These are phyloP conservation scores for Procapra przewalskii DNA, from an alignment of 2,113 vertebrate genomes.

Conservation along the genomic window DNA sequence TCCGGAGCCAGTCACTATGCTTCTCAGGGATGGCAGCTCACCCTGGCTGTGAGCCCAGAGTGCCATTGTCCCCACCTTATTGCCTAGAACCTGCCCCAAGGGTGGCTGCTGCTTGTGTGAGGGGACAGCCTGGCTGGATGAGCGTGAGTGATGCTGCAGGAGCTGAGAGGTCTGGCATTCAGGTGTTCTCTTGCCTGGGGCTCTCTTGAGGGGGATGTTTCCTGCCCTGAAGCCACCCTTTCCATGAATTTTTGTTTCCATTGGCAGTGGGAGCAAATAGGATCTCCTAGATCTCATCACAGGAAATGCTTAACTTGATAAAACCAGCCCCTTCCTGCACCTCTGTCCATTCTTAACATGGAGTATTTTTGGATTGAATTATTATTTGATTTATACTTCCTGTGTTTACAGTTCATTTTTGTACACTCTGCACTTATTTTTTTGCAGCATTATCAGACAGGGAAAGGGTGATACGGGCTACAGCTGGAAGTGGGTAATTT, in stretches of 20 bases:
- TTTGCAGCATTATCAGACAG: constrained; percentile 7
- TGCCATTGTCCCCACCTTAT: not conserved
- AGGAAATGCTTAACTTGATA: not conserved
- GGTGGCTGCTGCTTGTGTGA: too few relatives aligned
- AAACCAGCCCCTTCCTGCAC: not conserved
- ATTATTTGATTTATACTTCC: not conserved
- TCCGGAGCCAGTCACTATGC: not conserved
- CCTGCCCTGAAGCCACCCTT: not conserved
- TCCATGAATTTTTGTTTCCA: not conserved
- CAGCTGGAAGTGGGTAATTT: not conserved
- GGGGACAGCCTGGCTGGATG: too few relatives aligned
- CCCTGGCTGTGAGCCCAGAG: not conserved
- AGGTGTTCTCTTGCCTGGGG: not conserved
- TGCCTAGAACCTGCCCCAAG: too few relatives aligned
- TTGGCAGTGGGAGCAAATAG: too few relatives aligned
- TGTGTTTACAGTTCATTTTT: not conserved
- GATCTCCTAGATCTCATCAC: not conserved
- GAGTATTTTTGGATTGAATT: not conserved
- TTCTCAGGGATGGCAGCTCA: not conserved
- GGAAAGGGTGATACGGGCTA: not conserved
- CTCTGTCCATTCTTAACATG: not conserved
- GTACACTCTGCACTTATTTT: not conserved
- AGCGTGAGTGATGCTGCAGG: too few relatives aligned
- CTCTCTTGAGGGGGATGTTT: not conserved
- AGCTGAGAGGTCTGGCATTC: not conserved